These are phyloP conservation scores for Molossus molossus DNA, from an alignment of 2,797 vertebrate genomes.

Conservation along the genomic window DNA sequence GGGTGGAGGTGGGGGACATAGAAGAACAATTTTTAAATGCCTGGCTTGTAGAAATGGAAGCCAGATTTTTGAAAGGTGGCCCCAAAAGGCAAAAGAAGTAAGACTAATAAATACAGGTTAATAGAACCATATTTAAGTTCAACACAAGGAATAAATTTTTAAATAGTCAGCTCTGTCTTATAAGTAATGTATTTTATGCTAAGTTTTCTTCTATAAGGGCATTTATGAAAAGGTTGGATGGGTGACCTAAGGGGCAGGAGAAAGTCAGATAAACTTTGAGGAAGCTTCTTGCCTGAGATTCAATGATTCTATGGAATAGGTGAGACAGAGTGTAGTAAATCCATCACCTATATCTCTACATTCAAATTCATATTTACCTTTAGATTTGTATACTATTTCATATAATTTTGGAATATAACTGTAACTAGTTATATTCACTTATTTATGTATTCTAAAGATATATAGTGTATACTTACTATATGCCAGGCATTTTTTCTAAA, in stretches of 20 bases:
- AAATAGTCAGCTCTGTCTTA: background rate
- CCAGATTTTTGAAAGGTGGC: background rate
- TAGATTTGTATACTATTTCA: background rate
- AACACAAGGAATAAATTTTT: slow-evolving; percentile 9
- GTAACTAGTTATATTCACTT: slow-evolving; percentile 10
- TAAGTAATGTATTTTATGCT: slow-evolving; percentile 3
- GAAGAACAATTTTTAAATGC: background rate
- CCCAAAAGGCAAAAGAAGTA: slow-evolving; percentile 7
- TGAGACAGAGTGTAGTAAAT: background rate
- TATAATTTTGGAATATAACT: background rate
- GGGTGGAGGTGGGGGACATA: background rate
- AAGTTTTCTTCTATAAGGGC: slow-evolving; percentile 2
- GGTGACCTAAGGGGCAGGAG: background rate
- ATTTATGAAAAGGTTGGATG: background rate
- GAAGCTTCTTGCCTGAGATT: background rate
- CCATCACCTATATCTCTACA: background rate
- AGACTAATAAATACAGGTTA: slow-evolving; percentile 1
- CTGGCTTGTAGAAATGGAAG: background rate
- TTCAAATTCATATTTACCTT: slow-evolving; percentile 21
- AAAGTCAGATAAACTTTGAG: background rate
- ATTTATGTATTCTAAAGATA: slow-evolving; percentile 1
- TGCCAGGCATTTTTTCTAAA: slow-evolving; percentile 9
- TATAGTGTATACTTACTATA: background rate
- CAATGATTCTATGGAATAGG: background rate
- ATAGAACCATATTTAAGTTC: slow-evolving; percentile 25